Base-by-base conservation (phyloP, 2,888 invertebrate genomes). In the Apeira syringaria region DNA sequence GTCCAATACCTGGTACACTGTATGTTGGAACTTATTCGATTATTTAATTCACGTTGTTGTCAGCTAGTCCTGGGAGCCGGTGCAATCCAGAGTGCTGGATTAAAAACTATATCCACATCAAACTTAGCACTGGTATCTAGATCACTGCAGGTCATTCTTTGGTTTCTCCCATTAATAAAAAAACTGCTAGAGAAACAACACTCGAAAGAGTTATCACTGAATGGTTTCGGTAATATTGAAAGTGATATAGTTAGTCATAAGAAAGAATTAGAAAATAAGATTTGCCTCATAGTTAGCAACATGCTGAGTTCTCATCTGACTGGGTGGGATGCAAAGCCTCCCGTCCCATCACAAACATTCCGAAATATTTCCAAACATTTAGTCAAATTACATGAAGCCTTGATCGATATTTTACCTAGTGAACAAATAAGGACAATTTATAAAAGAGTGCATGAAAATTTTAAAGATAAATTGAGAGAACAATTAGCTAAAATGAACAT, bases 51-150 rank as follows among this genome's bases (percentile, higher is more conserved):
- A 3, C 92, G 95, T 44, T 95, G 95, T 62, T 98, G 97, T 81
- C 98, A 99, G 77, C 91, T 99, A 59, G 97, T 99, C 38, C 91
- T 99, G 39, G 99, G 99, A 27, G 99, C 99, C 25, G 99, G 99
- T 27, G 99, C 99, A 3, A 93, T 99, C 69, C 96, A 97, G 68
- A 94, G 97, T 52, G 98, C 98, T 22, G 99, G 99, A 3, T 86
- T 97, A 37, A 97, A 97, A 84, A 98, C 97, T 13, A 98, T 98
- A 54, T 98, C 98, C 2, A 98, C 97, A 63, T 96, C 96, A 20
- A 98, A 99, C 86, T 91, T 99, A 63, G 98, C 96, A 5, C 83
- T 97, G 53, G 95, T 96, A 0, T 95, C 96, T 7, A 91, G 97
- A 59, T 96, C 96, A 17, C 80, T 97, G 18, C 96, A 97, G 66